Percentiles rank a stretch among this genome's conserved stretches.
Evolutionary conservation across 2,113 vertebrate species (phyloP).

Genomic region (Cebus imitator): DNA sequence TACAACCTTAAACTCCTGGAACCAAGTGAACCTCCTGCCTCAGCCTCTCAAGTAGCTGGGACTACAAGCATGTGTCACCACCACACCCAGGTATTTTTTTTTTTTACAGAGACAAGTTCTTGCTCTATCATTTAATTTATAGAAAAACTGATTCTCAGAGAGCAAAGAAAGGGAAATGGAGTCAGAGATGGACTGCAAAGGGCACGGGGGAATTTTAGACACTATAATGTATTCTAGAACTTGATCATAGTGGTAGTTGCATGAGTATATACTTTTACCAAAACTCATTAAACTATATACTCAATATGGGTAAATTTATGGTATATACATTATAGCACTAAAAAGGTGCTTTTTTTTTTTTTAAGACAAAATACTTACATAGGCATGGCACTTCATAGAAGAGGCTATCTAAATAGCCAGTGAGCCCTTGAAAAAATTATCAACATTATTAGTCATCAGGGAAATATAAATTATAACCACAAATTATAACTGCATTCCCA

Average conservation of each 20-base stretch:
- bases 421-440: too few relatives aligned
- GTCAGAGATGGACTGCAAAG: not conserved
- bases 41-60: too few relatives aligned
- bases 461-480: not conserved
- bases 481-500: not conserved
- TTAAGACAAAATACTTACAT: not conserved
- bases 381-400: not conserved
- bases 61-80: too few relatives aligned
- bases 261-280: not conserved
- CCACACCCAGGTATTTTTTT: too few relatives aligned
- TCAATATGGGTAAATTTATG: not conserved
- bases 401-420: not conserved
- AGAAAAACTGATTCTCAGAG: not conserved
- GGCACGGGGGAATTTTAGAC: not conserved
- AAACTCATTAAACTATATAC: not conserved
- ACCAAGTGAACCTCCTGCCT: too few relatives aligned
- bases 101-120: too few relatives aligned
- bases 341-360: not conserved
- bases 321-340: not conserved
- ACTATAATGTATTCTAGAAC: not conserved
- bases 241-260: too few relatives aligned
- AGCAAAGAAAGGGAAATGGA: not conserved
- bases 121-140: not conserved
- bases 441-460: not conserved
- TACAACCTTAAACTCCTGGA: too few relatives aligned